phyloP scores from a whole-genome alignment of 2,888 invertebrate species.

The Leptinotarsa tumamoca region DNA sequence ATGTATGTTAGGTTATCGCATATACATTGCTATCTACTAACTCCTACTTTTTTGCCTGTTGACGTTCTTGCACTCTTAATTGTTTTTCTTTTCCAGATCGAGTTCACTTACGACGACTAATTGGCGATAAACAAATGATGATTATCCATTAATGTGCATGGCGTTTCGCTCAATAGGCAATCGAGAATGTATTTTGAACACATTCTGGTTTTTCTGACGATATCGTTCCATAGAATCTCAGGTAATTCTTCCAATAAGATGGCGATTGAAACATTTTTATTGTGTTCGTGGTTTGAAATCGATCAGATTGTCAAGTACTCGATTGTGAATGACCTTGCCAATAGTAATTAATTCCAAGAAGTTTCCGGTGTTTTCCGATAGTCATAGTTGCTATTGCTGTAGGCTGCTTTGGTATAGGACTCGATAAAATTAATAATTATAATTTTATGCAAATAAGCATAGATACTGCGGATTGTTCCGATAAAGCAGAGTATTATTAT shows the following conservation, averaged over 20 bases:
- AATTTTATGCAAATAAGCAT: no score
- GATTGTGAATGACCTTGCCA: no score
- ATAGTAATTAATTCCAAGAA: no score
- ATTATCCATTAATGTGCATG: conserved; percentile 29
- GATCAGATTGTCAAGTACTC: no score
- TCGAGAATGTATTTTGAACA: conserved; percentile 37
- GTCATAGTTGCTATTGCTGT: no score
- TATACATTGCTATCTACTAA: neutral
- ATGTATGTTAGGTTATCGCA: conserved; percentile 19
- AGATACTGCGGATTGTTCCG: no score
- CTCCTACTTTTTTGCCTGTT: conserved; percentile 5
- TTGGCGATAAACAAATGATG: conserved; percentile 32
- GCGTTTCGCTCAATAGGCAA: conserved; percentile 21
- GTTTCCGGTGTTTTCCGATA: no score
- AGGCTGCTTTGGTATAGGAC: no score
- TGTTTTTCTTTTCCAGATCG: conserved; percentile 35
- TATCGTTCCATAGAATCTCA: conserved; percentile 20
- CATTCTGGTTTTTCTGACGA: conserved; percentile 28
- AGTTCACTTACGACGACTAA: conserved; percentile 31
- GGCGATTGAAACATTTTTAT: no score
- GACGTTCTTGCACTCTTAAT: conserved; percentile 36
- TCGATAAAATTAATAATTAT: no score
- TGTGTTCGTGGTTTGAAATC: no score
- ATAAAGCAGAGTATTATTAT: no score
- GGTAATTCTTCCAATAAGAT: conserved; percentile 27